Evolutionary conservation across 2,888 invertebrate species (phyloP), one percentile per base, ranked within the genome.

Genomic region (Idaea straminata): DNA sequence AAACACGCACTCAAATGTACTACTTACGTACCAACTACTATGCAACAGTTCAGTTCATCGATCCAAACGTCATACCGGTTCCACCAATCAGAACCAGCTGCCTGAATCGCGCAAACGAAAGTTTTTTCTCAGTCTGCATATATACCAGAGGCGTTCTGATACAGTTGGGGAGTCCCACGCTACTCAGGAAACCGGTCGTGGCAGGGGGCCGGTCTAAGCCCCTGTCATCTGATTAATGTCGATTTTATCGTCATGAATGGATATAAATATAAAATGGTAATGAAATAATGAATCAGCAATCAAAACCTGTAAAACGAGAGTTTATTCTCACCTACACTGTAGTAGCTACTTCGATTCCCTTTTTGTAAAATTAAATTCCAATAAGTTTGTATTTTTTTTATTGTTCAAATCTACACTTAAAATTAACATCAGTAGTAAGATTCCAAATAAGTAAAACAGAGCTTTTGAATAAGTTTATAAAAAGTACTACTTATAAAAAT

Each of bases 21-120:
- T 10, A 10, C 36, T 0, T 10, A 36, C 36, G 0, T 36, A 10
- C 36, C 36, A 36, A 36, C 36, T 36, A 36, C 6, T 7, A 36
- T 36, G 36, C 36, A 36, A 5, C 36, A 36, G 5, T 36, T 10
- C 6, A 36, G 36, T 60, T 38, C 13, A 64, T 57, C 16, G 3
- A 68, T 64, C 67, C 16, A 73, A 65, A 72, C 75, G 74, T 75
- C 68, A 71, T 35, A 15, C 4, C 61, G 61, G 61, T 36, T 57
- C 72, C 66, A 65, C 81, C 83, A 83, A 84, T 84, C 65, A 74
- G 64, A 70, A 57, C 61, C 63, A 70, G 15, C 66, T 62, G 69
- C 68, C 85, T 88, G 74, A 75, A 87, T 84, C 91, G 78, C 91
- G 85, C 75, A 84, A 80, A 70, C 72, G 66, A 79, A 81, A 77